Percentiles rank a stretch among this genome's conserved stretches.
Evolutionary conservation across 2,888 invertebrate species (phyloP).

Genomic region (Prenolepis imparis): DNA sequence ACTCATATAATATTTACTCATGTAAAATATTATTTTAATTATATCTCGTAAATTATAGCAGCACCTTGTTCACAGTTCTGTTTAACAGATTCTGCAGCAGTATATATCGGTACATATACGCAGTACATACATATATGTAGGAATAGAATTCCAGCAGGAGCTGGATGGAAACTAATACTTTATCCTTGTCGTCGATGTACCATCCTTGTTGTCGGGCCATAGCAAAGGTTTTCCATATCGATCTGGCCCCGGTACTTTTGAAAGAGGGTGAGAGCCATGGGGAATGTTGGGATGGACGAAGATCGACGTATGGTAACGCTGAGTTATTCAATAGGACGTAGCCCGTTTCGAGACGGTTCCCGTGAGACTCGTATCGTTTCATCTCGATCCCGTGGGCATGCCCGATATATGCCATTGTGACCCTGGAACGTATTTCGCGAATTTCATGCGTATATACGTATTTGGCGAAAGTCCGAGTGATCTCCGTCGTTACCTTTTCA

Average conservation of each 20-base stretch:
- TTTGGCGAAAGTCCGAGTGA: slow-evolving; percentile 56
- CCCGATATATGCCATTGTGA: slow-evolving; percentile 63
- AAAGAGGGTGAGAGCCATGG: slow-evolving; percentile 63
- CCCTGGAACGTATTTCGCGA: slow-evolving; percentile 60
- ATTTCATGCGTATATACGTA: slow-evolving; percentile 61
- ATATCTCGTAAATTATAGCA: background rate
- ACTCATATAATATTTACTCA: background rate
- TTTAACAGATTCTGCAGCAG: background rate
- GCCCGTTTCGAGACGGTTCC: slow-evolving; percentile 64
- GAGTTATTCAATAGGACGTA: slow-evolving; percentile 75
- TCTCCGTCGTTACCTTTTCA: slow-evolving; percentile 34
- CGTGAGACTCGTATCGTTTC: slow-evolving; percentile 72
- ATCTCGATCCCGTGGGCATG: slow-evolving; percentile 58
- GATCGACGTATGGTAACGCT: slow-evolving; percentile 66
- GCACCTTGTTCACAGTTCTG: background rate
- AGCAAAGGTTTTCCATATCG: slow-evolving; percentile 61
- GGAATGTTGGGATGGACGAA: slow-evolving; percentile 28
- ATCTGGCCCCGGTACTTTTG: slow-evolving; percentile 63
- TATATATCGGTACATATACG: too few species aligned
- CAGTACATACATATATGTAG: background rate
- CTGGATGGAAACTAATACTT: slow-evolving; percentile 24
- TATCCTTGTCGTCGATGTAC: slow-evolving; percentile 21
- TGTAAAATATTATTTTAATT: background rate
- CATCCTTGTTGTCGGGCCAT: slow-evolving; percentile 1
- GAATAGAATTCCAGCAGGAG: slow-evolving; percentile 2